Evolutionary conservation across 2,888 invertebrate species (phyloP), one percentile per base, ranked within the genome.

Genomic region (Nycteola revayana): DNA sequence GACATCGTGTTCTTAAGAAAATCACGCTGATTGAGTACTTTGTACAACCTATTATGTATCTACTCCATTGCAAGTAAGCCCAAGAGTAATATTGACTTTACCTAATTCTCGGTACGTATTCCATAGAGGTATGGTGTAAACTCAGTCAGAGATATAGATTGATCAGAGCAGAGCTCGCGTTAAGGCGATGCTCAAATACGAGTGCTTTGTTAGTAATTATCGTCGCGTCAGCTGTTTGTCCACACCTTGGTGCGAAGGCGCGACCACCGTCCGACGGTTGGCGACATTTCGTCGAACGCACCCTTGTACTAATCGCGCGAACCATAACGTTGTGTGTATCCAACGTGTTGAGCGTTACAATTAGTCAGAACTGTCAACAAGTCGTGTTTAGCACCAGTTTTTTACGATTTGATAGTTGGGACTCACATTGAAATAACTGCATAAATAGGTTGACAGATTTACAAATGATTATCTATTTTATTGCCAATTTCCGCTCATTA

Each of bases 141-240:
- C 55, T 60, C 36, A 45, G 54, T 61, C 66, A 59, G 65, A 52
- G 64, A 67, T 63, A 62, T 35, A 58, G 44, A 60, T 58, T 45
- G 50, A 64, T 60, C 48, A 57, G 58, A 61, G 56, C 57, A 55
- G 62, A 54, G 64, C 40, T 54, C 51, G 62, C 61, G 75, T 66
- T 85, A 84, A 85, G 70, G 66, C 65, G 64, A 66, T 58, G 60
- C 38, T 49, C 67, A 84, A 82, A 86, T 66, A 84, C 28, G 41
- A 55, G 56, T 72, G 72, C 83, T 79, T 86, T 86, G 88, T 85
- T 75, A 71, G 83, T 81, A 76, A 87, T 85, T 87, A 85, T 75
- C 82, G 70, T 52, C 51, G 69, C 78, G 60, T 87, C 83, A 80
- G 81, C 83, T 82, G 79, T 88, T 85, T 79, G 67, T 64, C 61